Conservation (phyloP, 1,140 invertebrate genomes). For the Glossosoma conforme region DNA sequence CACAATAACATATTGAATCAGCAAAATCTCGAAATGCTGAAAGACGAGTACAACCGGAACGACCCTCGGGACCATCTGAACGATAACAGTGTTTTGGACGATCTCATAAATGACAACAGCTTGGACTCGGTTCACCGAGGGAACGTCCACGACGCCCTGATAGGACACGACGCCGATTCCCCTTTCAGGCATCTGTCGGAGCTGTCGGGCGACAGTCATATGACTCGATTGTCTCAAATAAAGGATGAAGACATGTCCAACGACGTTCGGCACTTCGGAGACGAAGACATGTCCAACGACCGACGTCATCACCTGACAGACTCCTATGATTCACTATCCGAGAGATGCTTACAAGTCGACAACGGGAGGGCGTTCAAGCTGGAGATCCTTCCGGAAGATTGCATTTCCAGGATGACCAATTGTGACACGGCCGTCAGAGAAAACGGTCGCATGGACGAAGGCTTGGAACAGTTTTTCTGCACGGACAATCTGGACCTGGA, state of each 20-base stretch:
- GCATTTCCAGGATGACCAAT: slow-evolving; percentile 8
- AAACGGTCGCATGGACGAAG: slow-evolving; percentile 25
- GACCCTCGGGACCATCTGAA: slow-evolving; percentile 15
- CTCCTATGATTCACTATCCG: slow-evolving; percentile 19
- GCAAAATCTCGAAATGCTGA: slow-evolving; percentile 20
- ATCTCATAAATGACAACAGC: slow-evolving; percentile 42
- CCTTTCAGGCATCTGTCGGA: slow-evolving; percentile 15
- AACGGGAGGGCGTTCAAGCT: slow-evolving; percentile 21
- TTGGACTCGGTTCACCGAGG: slow-evolving; percentile 37
- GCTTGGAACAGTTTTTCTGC: slow-evolving; percentile 25
- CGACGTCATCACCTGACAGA: slow-evolving; percentile 9
- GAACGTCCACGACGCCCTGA: slow-evolving; percentile 32
- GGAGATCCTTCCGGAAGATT: slow-evolving; percentile 17
- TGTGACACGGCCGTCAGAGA: slow-evolving; percentile 19
- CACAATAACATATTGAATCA: slow-evolving; percentile 26
- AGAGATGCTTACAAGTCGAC: slow-evolving; percentile 9
- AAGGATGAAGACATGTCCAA: slow-evolving; percentile 10
- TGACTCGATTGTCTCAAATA: slow-evolving; percentile 8
- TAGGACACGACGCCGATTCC: slow-evolving; percentile 12
- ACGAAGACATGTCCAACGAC: slow-evolving; percentile 35
- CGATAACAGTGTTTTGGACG: slow-evolving; percentile 33
- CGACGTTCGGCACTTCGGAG: slow-evolving; percentile 33
- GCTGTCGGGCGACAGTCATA: slow-evolving; percentile 22
- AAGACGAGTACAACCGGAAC: slow-evolving; percentile 16
- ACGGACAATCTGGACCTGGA: slow-evolving; percentile 35